Percentiles rank a stretch among this genome's conserved stretches.
Evolutionary conservation across 2,797 vertebrate genomes (phyloP).

Genomic region (Chromis chromis): DNA sequence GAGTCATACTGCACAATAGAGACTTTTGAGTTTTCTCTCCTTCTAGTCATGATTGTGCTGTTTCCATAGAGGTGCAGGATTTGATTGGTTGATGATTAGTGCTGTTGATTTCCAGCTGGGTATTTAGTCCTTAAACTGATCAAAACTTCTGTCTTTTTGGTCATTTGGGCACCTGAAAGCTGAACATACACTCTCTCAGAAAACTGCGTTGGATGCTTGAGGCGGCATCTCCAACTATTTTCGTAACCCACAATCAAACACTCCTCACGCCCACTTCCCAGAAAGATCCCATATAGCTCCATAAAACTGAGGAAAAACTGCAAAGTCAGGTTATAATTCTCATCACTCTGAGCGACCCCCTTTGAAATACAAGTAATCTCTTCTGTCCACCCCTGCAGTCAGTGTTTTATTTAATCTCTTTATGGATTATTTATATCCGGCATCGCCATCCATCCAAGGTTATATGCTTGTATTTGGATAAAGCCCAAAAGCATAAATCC

Average conservation of each 20-base stretch:
- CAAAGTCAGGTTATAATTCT: slow-evolving; percentile 3
- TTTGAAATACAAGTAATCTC: background rate
- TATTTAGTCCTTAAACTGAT: background rate
- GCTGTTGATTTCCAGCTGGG: background rate
- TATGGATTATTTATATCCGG: slow-evolving; percentile 2
- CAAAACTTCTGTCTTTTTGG: background rate
- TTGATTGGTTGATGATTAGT: no score
- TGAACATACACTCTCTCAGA: background rate
- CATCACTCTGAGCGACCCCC: background rate
- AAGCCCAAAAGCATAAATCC: slow-evolving; percentile 3
- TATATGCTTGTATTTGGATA: slow-evolving; percentile 6
- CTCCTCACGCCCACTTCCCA: background rate
- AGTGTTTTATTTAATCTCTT: background rate
- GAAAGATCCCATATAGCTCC: background rate
- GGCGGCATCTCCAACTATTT: background rate
- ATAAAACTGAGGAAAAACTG: background rate
- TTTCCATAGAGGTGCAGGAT: no score
- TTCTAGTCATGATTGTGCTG: no score
- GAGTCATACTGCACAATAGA: no score
- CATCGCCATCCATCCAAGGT: background rate
- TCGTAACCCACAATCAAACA: slow-evolving; percentile 1
- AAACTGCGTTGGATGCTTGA: background rate
- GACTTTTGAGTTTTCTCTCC: no score
- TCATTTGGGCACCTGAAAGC: background rate
- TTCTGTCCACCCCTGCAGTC: background rate